These are phyloP conservation scores for Epinephelus lanceolatus DNA, from an alignment of 2,113 vertebrate genomes.

Conservation along the genomic window DNA sequence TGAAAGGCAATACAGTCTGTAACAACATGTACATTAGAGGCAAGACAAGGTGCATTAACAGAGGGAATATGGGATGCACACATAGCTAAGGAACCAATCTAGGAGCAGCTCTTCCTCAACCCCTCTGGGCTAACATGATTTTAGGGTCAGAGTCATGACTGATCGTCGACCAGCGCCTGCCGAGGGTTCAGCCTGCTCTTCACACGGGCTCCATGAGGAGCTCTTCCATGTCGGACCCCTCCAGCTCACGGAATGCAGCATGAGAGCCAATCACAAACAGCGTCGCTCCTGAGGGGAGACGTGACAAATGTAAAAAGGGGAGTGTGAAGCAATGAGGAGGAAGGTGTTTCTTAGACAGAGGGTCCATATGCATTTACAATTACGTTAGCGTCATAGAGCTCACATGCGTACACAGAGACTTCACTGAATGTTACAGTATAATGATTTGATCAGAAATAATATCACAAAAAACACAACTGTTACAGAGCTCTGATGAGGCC, in stretches of 20 bases:
- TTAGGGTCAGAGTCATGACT: conserved; percentile 46
- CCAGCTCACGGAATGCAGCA: conserved; percentile 89
- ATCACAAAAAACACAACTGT: not conserved
- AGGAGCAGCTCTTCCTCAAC: conserved; percentile 9
- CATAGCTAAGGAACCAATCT: conserved; percentile 15
- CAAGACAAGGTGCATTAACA: conserved; percentile 49
- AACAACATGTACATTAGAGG: conserved; percentile 47
- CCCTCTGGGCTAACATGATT: conserved; percentile 15
- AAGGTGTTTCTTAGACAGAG: not conserved
- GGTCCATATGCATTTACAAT: not conserved
- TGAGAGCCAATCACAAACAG: conserved; percentile 92
- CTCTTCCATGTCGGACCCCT: conserved; percentile 86
- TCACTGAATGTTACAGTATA: not conserved
- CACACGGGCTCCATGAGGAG: conserved; percentile 90
- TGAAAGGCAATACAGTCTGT: conserved; percentile 26
- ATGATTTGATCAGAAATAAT: not conserved
- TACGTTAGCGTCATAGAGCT: not conserved
- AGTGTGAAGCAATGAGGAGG: conserved; percentile 2
- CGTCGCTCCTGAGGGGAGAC: conserved; percentile 86
- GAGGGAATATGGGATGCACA: conserved; percentile 19
- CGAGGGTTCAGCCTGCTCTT: conserved; percentile 37
- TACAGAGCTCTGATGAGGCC: not conserved
- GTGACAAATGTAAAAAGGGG: conserved; percentile 17
- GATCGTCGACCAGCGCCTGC: conserved; percentile 22
- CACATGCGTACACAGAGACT: not conserved